Conservation (phyloP, 2,797 vertebrate species). For the Moxostoma hubbsi region DNA sequence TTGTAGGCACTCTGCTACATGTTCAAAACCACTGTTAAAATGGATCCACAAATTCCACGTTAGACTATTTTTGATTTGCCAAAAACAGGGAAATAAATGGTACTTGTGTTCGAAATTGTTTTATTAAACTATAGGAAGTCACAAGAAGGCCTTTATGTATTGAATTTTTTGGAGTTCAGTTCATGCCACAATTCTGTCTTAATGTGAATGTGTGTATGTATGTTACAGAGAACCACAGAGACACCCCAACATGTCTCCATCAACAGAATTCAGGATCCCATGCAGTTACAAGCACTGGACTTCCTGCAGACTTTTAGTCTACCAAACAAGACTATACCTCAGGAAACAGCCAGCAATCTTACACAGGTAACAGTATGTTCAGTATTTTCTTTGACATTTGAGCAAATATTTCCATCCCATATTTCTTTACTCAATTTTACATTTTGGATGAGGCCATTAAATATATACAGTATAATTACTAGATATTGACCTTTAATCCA, state of each 20-base stretch:
- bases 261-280: slow-evolving; percentile 61
- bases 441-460: no score
- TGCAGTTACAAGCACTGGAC: slow-evolving; percentile 60
- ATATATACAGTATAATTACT: no score
- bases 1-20: no score
- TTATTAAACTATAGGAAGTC: not conserved
- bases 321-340: slow-evolving; percentile 76
- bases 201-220: slow-evolving; percentile 35
- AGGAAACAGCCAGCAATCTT: slow-evolving; percentile 82
- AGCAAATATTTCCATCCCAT: no score
- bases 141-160: not conserved
- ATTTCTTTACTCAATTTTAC: no score
- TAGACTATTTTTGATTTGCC: no score
- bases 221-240: slow-evolving; percentile 73
- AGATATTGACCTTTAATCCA: no score
- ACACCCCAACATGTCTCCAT: slow-evolving; percentile 74
- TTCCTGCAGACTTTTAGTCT: slow-evolving; percentile 70
- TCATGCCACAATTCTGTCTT: slow-evolving; percentile 30
- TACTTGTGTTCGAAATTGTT: slow-evolving; percentile 8
- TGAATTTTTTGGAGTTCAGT: not conserved
- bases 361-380: slow-evolving; percentile 79
- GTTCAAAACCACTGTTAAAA: not conserved
- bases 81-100: no score
- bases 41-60: not conserved
- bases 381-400: not conserved